Base-by-base conservation (phyloP, 2,113 vertebrate species). In the Oostethus manadensis region DNA sequence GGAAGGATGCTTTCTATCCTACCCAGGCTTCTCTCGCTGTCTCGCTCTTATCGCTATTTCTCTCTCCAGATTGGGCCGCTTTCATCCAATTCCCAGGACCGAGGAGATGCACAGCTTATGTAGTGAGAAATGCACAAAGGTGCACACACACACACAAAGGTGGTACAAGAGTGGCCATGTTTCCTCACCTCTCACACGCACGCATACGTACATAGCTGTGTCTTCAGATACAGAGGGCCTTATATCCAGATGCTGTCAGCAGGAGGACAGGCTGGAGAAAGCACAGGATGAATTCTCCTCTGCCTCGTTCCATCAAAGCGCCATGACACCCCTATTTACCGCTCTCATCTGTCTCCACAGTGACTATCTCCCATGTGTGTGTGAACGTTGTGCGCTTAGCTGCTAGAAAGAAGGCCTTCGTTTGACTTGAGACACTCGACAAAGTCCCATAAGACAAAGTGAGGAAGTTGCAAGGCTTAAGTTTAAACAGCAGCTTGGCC, bases 251-350 rank as follows among this genome's bases (percentile, higher is more conserved):
- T 73, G 80, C 82, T 87, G 85, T 86, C 87, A 86, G 82, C 68
- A 70, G 67, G 65, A 73, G 84, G 80, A 84, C 83, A 76, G 17
- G 79, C 77, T 71, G 74, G 69, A 82, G 82, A 80, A 85, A 86
- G 80, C 74, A 82, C 74, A 84, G 83, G 83, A 87, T 84, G 85
- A 86, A 86, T 88, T 87, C 79, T 85, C 76, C 73, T 79, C 81
- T 81, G 79, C 80, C 78, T 83, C 86, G 80, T 87, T 88, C 80
- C 75, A 86, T 87, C 86, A 88, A 78, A 68, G 69, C 43, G 65
- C 79, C 79, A 73, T 87, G 85, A 85, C 86, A 86, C 80, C 74
- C 80, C 83, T 87, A 87, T 86, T 86, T 88, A 87, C 85, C 82
- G 83, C 71, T 74, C 69, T 82, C 82, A 87, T 88, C 80, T 80